A percentile compares a stretch with the other conserved stretches of the same genome.
These are phyloP conservation scores for Caenorhabditis sp. DNA, from an alignment of 2,888 invertebrate species.

Conservation along the genomic window DNA sequence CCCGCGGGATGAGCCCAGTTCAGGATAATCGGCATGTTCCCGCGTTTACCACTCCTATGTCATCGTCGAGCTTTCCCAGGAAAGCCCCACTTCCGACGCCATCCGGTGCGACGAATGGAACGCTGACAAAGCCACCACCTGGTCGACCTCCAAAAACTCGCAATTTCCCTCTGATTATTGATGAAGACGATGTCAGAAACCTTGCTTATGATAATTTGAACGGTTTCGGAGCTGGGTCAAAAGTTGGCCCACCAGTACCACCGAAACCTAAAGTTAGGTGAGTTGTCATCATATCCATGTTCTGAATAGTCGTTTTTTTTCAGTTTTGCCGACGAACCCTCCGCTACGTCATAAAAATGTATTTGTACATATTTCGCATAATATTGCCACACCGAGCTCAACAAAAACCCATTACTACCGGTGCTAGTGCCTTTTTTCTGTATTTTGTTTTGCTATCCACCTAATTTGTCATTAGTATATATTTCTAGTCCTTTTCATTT, in stretches of 20 bases:
- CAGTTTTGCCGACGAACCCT: conserved; percentile 36
- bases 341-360: neutral
- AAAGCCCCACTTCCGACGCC: conserved; percentile 34
- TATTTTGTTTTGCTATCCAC: neutral
- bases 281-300: conserved; percentile 4
- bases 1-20: conserved; percentile 36
- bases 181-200: conserved; percentile 26
- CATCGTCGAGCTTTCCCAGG: conserved; percentile 10
- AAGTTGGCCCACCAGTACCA: conserved; percentile 59
- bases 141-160: conserved; percentile 47
- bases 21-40: conserved; percentile 37
- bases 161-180: conserved; percentile 43
- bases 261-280: conserved; percentile 66
- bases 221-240: conserved; percentile 47
- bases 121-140: conserved; percentile 37
- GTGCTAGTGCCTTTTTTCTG: neutral
- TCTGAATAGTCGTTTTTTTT: conserved; percentile 16
- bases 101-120: conserved; percentile 18
- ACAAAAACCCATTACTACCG: neutral
- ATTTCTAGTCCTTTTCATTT: neutral
- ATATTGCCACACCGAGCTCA: neutral
- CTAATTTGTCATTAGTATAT: neutral
- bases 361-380: neutral
- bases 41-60: conserved; percentile 42
- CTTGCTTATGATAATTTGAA: conserved; percentile 54